Base-by-base conservation (phyloP, 2,888 invertebrate species). In the Podotricha telesiphe region DNA sequence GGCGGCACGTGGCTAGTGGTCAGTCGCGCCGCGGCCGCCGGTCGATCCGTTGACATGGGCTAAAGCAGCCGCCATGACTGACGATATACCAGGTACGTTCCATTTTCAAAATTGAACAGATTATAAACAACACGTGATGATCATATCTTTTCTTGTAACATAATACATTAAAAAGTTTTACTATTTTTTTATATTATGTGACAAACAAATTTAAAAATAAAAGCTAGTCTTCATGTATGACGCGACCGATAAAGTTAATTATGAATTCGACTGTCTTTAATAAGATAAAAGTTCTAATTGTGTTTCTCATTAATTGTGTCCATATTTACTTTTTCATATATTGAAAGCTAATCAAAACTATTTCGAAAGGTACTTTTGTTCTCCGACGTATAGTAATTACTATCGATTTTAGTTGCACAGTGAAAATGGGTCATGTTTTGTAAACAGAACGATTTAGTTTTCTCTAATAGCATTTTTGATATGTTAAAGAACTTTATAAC, bases 61-160 rank as follows among this genome's bases (percentile, higher is more conserved):
- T 68, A 68, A 64, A 65, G 72, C 71, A 68, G 71, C 74, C 80
- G 77, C 75, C 84, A 88, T 88, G 89, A 82, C 87, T 47, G 92
- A 92, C 77, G 92, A 91, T 75, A 91, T 92, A 81, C 92, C 92
- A 89, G 92, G 92, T 92, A 71, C 72, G 75, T 80, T 77, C 69
- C 22, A 69, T 72, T 76, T 72, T 73, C 42, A 71, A 68, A 70
- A 67, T 51, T 19, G 20, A 13, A 42, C 42, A 42, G 42, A 42
- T 42, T 42, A 42, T 42, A 13, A 2, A 42, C 11, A 13, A 42
- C 1, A 42, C 13, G 13, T 13, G 13, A 42, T 13, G 42, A 42
- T 22, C 28, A 8, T 28, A 48, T 51, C 20, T 22, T 15, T 51
- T 53, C n/a, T 50, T 15, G 28, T 22, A 15, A 15, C 6, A 51